phyloP scores from a whole-genome alignment of 2,888 invertebrate species.

The Ectobius pallidus region DNA sequence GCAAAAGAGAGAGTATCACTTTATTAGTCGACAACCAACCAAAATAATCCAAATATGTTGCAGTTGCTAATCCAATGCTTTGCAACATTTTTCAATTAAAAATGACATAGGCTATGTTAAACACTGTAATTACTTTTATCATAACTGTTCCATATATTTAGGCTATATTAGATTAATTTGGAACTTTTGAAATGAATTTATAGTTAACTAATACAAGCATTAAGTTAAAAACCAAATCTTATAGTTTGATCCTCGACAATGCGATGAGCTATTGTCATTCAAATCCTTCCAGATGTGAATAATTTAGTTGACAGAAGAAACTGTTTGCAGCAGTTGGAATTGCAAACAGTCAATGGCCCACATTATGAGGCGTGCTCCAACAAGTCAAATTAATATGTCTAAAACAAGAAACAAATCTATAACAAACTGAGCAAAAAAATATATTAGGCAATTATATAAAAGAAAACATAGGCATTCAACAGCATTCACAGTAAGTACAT shows the following conservation, averaged over 20 bases:
- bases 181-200: too few species aligned
- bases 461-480: not conserved
- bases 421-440: conserved; percentile 4
- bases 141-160: not conserved
- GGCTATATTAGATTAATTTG: not conserved
- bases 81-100: conserved; percentile 12
- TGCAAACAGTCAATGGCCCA: not conserved
- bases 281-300: not conserved
- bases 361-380: not conserved
- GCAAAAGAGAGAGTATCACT: conserved; percentile 47
- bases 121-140: not conserved
- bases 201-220: not conserved
- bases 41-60: conserved; percentile 30
- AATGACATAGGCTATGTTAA: too few species aligned
- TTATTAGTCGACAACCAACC: conserved; percentile 41
- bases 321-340: conserved; percentile 6
- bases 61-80: conserved; percentile 20
- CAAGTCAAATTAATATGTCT: conserved; percentile 3
- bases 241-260: not conserved
- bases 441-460: conserved; percentile 12
- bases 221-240: not conserved
- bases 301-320: not conserved
- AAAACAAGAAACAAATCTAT: conserved; percentile 11
- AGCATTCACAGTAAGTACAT: not conserved
- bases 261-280: conserved; percentile 9